A percentile compares a stretch with the other conserved stretches of the same genome.
Conservation (phyloP, 2,113 vertebrate genomes). For the Protomyctophum bolini region DNA sequence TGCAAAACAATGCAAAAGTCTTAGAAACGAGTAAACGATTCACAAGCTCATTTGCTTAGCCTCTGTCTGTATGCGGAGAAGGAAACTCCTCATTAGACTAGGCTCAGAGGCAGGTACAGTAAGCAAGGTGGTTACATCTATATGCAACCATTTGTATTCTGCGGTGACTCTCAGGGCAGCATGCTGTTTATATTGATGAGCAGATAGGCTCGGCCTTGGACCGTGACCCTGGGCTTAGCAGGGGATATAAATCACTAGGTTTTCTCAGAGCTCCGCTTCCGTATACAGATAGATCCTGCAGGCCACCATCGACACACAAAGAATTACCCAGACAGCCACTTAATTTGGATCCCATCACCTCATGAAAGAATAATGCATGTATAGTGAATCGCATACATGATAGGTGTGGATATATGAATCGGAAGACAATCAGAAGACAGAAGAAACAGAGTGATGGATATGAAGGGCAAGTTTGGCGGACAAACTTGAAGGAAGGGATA, state of each 20-base stretch:
- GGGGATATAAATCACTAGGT: slow-evolving; percentile 58
- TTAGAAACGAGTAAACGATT: background rate
- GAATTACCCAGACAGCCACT: slow-evolving; percentile 15
- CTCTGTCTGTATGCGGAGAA: background rate
- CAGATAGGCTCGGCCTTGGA: slow-evolving; percentile 62
- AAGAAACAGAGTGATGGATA: too few relatives aligned
- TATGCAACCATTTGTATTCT: slow-evolving; percentile 69
- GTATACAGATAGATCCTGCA: slow-evolving; percentile 37
- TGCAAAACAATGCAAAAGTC: background rate
- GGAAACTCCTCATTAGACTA: slow-evolving; percentile 54
- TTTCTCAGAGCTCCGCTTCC: slow-evolving; percentile 30
- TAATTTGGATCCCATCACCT: background rate
- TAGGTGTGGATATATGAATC: too few relatives aligned
- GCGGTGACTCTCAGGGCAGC: slow-evolving; percentile 22
- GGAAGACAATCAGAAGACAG: too few relatives aligned
- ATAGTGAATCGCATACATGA: too few relatives aligned
- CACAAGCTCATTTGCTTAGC: background rate
- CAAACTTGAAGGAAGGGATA: too few relatives aligned
- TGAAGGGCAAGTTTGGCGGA: too few relatives aligned
- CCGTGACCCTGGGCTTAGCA: slow-evolving; percentile 48
- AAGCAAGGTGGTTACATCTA: slow-evolving; percentile 57
- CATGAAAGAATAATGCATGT: background rate
- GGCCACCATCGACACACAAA: slow-evolving; percentile 9
- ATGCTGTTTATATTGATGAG: slow-evolving; percentile 63
- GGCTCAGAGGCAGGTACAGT: slow-evolving; percentile 50